Percentiles rank a stretch among this genome's conserved stretches.
Conservation (phyloP, 2,797 vertebrate species). For the Rhinella marina region DNA sequence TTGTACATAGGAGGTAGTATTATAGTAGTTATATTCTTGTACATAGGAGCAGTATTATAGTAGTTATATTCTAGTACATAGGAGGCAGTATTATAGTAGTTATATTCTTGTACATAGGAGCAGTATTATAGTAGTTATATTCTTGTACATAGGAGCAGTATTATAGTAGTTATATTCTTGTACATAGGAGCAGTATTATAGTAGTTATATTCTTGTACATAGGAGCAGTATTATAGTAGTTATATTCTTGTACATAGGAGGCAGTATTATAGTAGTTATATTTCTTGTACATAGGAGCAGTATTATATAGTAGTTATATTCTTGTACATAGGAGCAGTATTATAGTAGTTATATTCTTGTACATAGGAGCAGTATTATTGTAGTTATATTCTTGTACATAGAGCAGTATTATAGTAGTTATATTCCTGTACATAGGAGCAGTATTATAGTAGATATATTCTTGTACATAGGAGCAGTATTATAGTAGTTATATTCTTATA, state of each 20-base stretch:
- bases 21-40: conserved; percentile 10
- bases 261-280: neutral
- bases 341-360: conserved; percentile 1
- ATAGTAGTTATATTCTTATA: conserved; percentile 6
- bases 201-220: neutral
- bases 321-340: neutral
- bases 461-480: neutral
- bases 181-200: neutral
- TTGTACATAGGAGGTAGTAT: neutral
- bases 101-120: neutral
- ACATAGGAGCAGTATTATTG: neutral
- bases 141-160: neutral
- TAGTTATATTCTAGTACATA: neutral
- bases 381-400: conserved; percentile 2
- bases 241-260: too few species aligned
- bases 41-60: neutral
- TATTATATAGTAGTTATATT: conserved; percentile 5
- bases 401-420: too few species aligned
- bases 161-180: conserved; percentile 1
- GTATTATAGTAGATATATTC: conserved; percentile 4
- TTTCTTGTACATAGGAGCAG: neutral
- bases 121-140: neutral
- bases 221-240: neutral
- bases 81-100: neutral
- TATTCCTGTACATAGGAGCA: too few species aligned